Percentiles rank a stretch among this genome's conserved stretches.
Conservation (phyloP, 1,140 invertebrate species). For the Listronotus oregonensis region DNA sequence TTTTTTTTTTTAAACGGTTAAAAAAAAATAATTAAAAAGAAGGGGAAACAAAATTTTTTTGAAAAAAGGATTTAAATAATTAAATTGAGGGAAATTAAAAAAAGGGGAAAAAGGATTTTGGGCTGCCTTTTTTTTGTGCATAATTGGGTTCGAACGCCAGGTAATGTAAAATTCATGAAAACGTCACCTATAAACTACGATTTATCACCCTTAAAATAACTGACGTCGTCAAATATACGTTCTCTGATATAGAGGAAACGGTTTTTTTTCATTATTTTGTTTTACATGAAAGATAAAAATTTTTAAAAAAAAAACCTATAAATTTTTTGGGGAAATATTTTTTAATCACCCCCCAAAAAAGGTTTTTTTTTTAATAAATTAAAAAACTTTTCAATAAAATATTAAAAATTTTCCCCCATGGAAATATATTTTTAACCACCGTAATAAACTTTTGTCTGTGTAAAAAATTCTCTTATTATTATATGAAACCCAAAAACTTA, state of each 20-base stretch:
- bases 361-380: no score
- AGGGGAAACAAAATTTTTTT: neutral
- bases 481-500: no score
- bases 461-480: no score
- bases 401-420: no score
- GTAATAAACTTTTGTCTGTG: no score
- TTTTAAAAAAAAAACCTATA: constrained; percentile 13
- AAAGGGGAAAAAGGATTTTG: constrained; percentile 27
- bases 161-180: constrained; percentile 40
- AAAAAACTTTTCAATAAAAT: no score
- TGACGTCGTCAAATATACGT: constrained; percentile 31
- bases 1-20: no score
- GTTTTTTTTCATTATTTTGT: constrained; percentile 11
- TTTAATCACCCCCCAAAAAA: no score
- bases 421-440: no score
- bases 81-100: constrained; percentile 25
- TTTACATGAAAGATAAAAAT: neutral
- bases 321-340: no score
- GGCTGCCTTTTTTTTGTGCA: constrained; percentile 29
- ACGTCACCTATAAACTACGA: constrained; percentile 38
- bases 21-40: no score
- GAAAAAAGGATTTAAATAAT: constrained; percentile 7
- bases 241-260: neutral
- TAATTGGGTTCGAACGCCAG: constrained; percentile 34
- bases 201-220: constrained; percentile 39